Percentiles rank a stretch among this genome's conserved stretches.
These are phyloP conservation scores for Spheniscus humboldti DNA, from an alignment of 2,797 vertebrate genomes.

Conservation along the genomic window DNA sequence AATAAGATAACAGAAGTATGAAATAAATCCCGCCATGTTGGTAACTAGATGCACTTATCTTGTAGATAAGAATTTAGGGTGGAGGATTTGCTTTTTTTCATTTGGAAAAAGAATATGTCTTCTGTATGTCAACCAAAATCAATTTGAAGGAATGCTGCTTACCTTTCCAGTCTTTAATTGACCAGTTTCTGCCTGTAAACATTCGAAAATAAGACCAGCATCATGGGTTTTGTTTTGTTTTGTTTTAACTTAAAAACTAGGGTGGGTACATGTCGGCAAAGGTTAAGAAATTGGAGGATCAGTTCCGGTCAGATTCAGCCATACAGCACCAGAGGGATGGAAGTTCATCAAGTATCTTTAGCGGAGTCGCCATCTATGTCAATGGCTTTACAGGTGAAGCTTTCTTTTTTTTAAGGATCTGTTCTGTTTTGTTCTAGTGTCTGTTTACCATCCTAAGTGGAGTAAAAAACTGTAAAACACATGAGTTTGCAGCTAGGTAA, in stretches of 20 bases:
- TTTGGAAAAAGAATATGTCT: background rate
- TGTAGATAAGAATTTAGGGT: background rate
- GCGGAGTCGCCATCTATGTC: constrained; percentile 93
- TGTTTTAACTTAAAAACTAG: constrained; percentile 72
- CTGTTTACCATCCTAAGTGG: background rate
- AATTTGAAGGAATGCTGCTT: background rate
- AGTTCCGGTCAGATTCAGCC: constrained; percentile 87
- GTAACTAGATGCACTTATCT: background rate
- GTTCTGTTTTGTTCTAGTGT: background rate
- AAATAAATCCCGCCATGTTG: background rate
- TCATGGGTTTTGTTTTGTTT: background rate
- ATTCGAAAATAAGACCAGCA: background rate
- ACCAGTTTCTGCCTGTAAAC: background rate
- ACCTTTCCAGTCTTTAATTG: background rate
- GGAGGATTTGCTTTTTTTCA: background rate
- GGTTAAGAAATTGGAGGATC: constrained; percentile 91
- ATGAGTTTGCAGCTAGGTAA: background rate
- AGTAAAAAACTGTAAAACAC: background rate
- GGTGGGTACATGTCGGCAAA: constrained; percentile 98
- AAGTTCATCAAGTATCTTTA: constrained; percentile 85
- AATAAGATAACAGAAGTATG: background rate
- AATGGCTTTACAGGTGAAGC: constrained; percentile 94
- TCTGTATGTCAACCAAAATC: background rate
- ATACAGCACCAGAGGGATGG: constrained; percentile 85
- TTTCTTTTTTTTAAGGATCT: background rate